These are phyloP conservation scores for Naso thynnoides DNA, from an alignment of 2,797 vertebrate species.

Conservation along the genomic window DNA sequence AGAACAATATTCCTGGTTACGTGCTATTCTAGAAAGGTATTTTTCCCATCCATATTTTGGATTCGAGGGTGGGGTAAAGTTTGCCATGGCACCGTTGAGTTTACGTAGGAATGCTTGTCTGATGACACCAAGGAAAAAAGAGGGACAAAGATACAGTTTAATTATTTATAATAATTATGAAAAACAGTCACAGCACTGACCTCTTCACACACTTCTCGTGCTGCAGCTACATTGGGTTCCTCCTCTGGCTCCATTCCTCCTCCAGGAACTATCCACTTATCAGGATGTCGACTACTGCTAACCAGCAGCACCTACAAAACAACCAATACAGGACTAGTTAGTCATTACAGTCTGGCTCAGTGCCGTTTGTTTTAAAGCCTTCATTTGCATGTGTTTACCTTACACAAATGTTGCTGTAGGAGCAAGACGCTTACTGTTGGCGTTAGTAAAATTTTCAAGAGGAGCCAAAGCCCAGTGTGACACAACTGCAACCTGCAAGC, in stretches of 20 bases:
- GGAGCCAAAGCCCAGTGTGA: not conserved
- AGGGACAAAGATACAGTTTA: not conserved
- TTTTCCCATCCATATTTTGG: conserved; percentile 14
- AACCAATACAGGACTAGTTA: conserved; percentile 23
- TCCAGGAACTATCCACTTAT: conserved; percentile 99
- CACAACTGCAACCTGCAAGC: not conserved
- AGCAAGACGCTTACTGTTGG: not conserved
- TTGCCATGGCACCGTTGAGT: not conserved
- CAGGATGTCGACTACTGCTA: conserved; percentile 97
- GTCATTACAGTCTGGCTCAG: not conserved
- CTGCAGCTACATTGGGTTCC: conserved; percentile 93
- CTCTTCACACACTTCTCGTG: conserved; percentile 98
- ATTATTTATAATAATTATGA: not conserved
- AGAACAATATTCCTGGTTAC: conserved; percentile 64
- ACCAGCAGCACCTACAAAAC: conserved; percentile 92
- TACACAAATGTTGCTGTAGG: conserved; percentile 3
- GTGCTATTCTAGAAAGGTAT: conserved; percentile 37
- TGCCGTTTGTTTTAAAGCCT: not conserved
- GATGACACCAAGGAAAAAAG: not conserved
- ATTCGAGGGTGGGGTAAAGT: conserved; percentile 19
- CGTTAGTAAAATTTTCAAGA: not conserved
- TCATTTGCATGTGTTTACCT: conserved; percentile 2
- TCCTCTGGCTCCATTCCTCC: conserved; percentile 99
- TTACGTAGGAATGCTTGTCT: not conserved
- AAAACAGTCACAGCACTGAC: conserved; percentile 76